Evolutionary conservation across 2,113 vertebrate genomes (phyloP).

Genomic region (Hemicordylus capensis): DNA sequence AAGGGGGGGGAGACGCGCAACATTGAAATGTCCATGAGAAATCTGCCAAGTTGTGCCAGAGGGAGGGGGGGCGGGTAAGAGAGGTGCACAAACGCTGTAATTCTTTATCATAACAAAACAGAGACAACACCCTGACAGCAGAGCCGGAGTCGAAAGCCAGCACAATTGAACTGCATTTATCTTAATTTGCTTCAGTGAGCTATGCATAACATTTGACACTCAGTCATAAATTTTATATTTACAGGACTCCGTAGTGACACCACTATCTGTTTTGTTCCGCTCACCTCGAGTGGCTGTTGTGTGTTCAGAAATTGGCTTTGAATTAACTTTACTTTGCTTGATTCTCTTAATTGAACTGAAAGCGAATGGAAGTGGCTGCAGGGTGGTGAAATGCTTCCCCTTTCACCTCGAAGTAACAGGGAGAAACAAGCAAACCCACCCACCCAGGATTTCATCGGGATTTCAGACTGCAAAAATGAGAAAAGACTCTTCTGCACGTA

Average conservation of each 20-base stretch:
- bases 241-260: constrained; percentile 23
- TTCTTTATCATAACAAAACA: constrained; percentile 58
- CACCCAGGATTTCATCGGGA: not conserved
- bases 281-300: constrained; percentile 30
- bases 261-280: constrained; percentile 24
- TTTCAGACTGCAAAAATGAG: not conserved
- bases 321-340: constrained; percentile 18
- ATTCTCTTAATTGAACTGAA: constrained; percentile 29
- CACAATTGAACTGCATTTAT: constrained; percentile 53
- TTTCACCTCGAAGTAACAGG: constrained; percentile 12
- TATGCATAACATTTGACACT: constrained; percentile 46
- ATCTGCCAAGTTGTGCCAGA: constrained; percentile 23
- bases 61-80: not conserved
- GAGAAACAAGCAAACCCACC: not conserved
- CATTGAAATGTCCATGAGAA: constrained; percentile 27
- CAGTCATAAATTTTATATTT: constrained; percentile 49
- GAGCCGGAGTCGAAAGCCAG: constrained; percentile 41
- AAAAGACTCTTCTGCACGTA: not conserved
- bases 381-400: not conserved
- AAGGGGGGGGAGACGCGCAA: constrained; percentile 9
- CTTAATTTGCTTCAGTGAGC: constrained; percentile 62
- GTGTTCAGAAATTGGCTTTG: constrained; percentile 30
- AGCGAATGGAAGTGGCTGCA: constrained; percentile 3
- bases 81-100: constrained; percentile 37
- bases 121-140: constrained; percentile 31